A percentile compares a stretch with the other conserved stretches of the same genome.
Conservation (phyloP, 1,140 invertebrate genomes). For the Drosophila lacteicornis region DNA sequence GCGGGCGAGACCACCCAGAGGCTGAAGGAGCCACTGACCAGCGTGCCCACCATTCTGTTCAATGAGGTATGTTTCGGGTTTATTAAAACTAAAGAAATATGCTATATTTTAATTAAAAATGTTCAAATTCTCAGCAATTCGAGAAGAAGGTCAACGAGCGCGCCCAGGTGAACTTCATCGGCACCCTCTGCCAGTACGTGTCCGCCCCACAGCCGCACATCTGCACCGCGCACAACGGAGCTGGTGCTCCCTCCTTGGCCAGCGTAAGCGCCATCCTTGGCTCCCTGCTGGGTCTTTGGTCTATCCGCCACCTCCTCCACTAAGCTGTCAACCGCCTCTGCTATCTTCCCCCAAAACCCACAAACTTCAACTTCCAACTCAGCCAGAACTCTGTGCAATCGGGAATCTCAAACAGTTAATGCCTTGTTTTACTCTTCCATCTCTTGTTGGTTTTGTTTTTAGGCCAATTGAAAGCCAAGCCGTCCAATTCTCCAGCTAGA, state of each 20-base stretch:
- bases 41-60: slow-evolving; percentile 86
- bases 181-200: slow-evolving; percentile 67
- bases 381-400: slow-evolving; percentile 26
- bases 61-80: no score
- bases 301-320: slow-evolving; percentile 36
- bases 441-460: slow-evolving; percentile 51
- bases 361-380: background rate
- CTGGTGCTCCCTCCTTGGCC: slow-evolving; percentile 42
- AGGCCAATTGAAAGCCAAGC: slow-evolving; percentile 47
- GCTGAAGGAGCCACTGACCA: slow-evolving; percentile 84
- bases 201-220: slow-evolving; percentile 70
- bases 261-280: slow-evolving; percentile 57
- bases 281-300: slow-evolving; percentile 66
- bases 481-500: slow-evolving; percentile 43
- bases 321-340: slow-evolving; percentile 4
- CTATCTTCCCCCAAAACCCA: slow-evolving; percentile 2
- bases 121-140: no score
- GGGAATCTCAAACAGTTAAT: slow-evolving; percentile 50
- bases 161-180: slow-evolving; percentile 70
- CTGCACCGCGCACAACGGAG: slow-evolving; percentile 65
- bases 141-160: slow-evolving; percentile 69
- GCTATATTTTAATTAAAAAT: no score
- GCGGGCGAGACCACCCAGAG: slow-evolving; percentile 84
- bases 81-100: no score
- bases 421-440: slow-evolving; percentile 35